phyloP scores from a whole-genome alignment of 2,797 vertebrate species.

The Anniella stebbinsi region DNA sequence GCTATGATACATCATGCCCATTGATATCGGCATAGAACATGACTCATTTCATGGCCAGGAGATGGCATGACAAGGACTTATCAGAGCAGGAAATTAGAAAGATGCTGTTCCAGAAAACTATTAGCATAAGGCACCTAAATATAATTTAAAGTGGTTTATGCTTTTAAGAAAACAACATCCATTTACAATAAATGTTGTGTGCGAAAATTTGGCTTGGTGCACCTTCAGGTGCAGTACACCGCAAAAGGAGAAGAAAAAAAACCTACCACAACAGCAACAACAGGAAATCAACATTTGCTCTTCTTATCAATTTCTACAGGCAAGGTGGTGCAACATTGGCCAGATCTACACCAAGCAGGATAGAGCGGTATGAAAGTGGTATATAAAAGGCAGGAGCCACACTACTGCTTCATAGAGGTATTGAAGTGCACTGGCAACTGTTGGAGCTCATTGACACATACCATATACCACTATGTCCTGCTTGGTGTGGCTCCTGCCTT shows the following conservation, averaged over 20 bases:
- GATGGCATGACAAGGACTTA: slow-evolving; percentile 68
- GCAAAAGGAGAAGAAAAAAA: no score
- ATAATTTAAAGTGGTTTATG: slow-evolving; percentile 53
- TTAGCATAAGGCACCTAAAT: slow-evolving; percentile 61
- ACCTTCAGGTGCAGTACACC: background rate
- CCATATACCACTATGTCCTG: no score
- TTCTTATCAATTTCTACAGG: background rate
- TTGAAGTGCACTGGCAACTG: no score
- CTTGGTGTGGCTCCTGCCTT: no score
- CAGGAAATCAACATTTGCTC: background rate
- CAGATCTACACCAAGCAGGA: no score
- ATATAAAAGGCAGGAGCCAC: no score
- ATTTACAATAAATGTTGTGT: slow-evolving; percentile 16
- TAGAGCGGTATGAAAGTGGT: no score
- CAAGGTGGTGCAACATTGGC: background rate
- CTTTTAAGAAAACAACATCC: slow-evolving; percentile 42
- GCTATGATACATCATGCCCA: slow-evolving; percentile 46
- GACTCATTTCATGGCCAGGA: slow-evolving; percentile 70
- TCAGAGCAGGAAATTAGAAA: slow-evolving; percentile 70
- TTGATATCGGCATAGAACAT: slow-evolving; percentile 47
- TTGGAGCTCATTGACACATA: no score
- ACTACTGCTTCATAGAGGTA: no score
- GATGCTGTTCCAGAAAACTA: slow-evolving; percentile 54
- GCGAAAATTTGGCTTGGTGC: background rate
- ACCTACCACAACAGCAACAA: no score